Base-by-base conservation (phyloP, 2,888 invertebrate genomes). In the Hoplodrina ambigua region DNA sequence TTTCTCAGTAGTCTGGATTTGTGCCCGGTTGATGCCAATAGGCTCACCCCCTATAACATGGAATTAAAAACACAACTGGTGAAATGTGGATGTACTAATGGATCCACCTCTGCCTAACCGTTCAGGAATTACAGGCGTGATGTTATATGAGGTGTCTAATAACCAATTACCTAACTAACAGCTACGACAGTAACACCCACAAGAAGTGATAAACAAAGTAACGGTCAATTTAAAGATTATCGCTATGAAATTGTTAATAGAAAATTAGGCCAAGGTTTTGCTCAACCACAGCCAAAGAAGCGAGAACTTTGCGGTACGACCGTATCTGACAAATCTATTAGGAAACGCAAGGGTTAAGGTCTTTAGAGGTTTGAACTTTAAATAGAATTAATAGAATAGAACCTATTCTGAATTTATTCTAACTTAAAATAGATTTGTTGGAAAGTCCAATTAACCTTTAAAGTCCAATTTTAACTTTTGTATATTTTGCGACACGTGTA, bases 311-410 rank as follows among this genome's bases (percentile, higher is more conserved):
- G 85, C 72, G 87, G 87, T 75, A 63, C 66, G 70, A 80, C 76
- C 80, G 72, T 81, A 85, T 85, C 82, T 77, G 87, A 88, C 83
- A 88, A 86, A 85, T 82, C 87, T 89, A 87, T 89, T 88, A 88
- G 77, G 80, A 83, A 84, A 77, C 75, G 70, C 82, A 80, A 83
- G 81, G 83, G 84, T 81, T 69, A 44, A 73, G 52, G 55, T 54
- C 69, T 81, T 63, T 68, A 75, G 75, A 81, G 67, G 74, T 69
- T 75, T 77, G 25, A 79, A 58, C 71, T 82, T 69, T 68, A 69
- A 63, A 73, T 75, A 64, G 46, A 61, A 64, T 30, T 63, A 61
- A 58, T 17, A 46, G 30, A 62, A 62, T 57, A n/a, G 1, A 25
- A 66, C 7, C 44, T 58, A 66, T 57, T 57, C 13, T 57, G 17